Base-by-base conservation (phyloP, 2,113 vertebrate genomes). In the Axis porcinus region DNA sequence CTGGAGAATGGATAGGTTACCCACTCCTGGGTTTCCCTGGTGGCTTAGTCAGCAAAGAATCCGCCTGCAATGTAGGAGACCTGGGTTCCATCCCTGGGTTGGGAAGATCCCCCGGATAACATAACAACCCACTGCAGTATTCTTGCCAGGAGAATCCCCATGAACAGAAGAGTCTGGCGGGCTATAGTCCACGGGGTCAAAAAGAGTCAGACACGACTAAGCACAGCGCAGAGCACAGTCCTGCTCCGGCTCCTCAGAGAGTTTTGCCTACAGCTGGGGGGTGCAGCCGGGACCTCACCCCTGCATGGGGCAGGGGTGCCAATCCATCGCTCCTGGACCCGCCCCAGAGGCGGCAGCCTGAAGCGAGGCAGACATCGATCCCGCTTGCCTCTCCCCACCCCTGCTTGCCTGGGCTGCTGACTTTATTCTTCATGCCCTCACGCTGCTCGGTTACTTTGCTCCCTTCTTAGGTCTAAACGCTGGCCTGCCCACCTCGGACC, bases 311-410 rank as follows among this genome's bases (percentile, higher is more conserved):
- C 2, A 16, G 36, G 16, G 13, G 17, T 33, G 1, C 7, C 36
- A 36, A 40, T 2, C 19, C n/a, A 27, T 52, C 7, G 15, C 30
- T 64, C 23, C 45, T 82, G 19, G 21, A 25, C 19, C 15, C 4
- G 7, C 13, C 47, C 6, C 40, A 74, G 23, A 28, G 16, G 1
- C 3, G 19, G 30, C 6, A 9, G 19, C 74, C 82, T 14, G 40
- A 83, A 45, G 13, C 0, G 2, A 9, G 36, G 1, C 19, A 67
- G 17, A n/a, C 16, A 4, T 3, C 5, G 9, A 2, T 11, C 6
- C 13, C 16, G 5, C 30, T 40, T 43, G 25, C 14, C 36, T 85
- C 30, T 58, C 36, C 16, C 21, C 10, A 27, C 3, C 36, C 43
- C 50, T 23, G 19, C 25, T 13, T 95, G 45, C 23, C n/a, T 13